phyloP scores from a whole-genome alignment of 2,888 invertebrate genomes.

The Dryomyza anilis region DNA sequence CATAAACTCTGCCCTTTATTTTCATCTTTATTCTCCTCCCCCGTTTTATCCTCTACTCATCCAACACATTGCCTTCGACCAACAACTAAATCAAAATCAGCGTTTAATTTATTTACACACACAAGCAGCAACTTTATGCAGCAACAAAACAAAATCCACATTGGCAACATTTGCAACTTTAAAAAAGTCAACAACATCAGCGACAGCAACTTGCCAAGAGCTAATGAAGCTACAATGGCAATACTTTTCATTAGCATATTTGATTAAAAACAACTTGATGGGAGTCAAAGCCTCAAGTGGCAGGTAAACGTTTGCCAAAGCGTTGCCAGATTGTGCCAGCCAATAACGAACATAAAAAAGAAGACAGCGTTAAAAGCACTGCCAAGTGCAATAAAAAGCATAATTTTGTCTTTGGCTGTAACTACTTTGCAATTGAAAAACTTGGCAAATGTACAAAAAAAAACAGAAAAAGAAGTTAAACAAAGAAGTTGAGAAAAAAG shows the following conservation, averaged over 20 bases:
- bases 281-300: background rate
- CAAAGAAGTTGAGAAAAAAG: too few relatives aligned
- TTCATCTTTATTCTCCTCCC: too few relatives aligned
- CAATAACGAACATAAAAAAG: background rate
- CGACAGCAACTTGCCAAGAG: background rate
- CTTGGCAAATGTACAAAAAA: background rate
- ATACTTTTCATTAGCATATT: constrained; percentile 48
- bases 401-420: background rate
- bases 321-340: background rate
- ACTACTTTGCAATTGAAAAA: background rate
- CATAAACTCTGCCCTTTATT: too few relatives aligned
- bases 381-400: background rate
- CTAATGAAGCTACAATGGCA: background rate
- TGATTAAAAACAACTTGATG: constrained; percentile 50
- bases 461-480: background rate
- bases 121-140: too few relatives aligned
- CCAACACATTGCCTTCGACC: too few relatives aligned
- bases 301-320: background rate
- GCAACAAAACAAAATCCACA: background rate
- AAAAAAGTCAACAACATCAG: background rate
- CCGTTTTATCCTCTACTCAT: too few relatives aligned
- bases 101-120: too few relatives aligned
- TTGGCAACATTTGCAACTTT: background rate
- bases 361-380: background rate
- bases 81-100: too few relatives aligned